Conservation (phyloP, 2,888 invertebrate genomes). For the Choristoneura rosaceana region DNA sequence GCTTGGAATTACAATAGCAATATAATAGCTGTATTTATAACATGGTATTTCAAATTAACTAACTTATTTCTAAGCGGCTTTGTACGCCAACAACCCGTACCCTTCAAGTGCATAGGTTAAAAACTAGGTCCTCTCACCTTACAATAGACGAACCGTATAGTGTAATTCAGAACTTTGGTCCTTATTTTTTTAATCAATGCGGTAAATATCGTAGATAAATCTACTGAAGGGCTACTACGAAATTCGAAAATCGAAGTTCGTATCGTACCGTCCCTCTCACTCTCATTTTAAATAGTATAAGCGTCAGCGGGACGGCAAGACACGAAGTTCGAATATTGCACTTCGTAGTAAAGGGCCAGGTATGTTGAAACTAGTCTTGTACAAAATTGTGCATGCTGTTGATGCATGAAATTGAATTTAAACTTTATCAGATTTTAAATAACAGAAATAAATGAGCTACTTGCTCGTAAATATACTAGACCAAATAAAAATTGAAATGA, state of each 20-base stretch:
- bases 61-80: not conserved
- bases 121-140: not conserved
- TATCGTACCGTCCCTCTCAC: no score
- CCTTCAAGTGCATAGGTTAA: not conserved
- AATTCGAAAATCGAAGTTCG: no score
- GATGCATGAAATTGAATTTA: not conserved
- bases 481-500: no score
- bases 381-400: not conserved
- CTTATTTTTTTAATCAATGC: not conserved
- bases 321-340: no score
- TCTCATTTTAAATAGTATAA: no score
- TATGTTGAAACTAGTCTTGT: not conserved
- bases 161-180: not conserved
- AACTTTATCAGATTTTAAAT: not conserved
- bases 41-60: conserved; percentile 37
- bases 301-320: no score
- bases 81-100: not conserved
- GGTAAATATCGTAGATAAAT: not conserved
- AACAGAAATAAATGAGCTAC: not conserved
- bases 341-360: not conserved
- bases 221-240: no score
- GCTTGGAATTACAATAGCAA: not conserved
- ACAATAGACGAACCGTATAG: not conserved
- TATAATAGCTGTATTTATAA: conserved; percentile 62
- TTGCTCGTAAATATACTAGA: not conserved